Conservation (phyloP, 2,888 invertebrate species). For the Dendrolimus pini region DNA sequence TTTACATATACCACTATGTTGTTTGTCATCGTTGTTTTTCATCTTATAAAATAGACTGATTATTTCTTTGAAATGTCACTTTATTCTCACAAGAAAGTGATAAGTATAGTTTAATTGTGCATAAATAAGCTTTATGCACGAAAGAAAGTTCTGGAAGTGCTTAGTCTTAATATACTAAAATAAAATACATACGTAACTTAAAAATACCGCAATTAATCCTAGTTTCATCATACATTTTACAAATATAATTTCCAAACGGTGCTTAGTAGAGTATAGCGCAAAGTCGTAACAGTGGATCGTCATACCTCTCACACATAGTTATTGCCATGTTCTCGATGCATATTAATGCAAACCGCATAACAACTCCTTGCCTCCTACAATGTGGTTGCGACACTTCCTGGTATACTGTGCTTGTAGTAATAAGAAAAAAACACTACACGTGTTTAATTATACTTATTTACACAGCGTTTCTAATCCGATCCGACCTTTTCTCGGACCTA, state of each 20-base stretch:
- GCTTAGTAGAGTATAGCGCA: conserved; percentile 27
- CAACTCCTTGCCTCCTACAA: conserved; percentile 42
- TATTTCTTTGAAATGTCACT: too few relatives aligned
- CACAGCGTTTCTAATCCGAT: background rate
- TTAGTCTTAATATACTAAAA: too few relatives aligned
- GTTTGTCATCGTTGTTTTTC: too few relatives aligned
- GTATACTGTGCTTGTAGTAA: conserved; percentile 23
- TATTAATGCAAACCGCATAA: conserved; percentile 56
- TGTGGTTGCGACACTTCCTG: conserved; percentile 60
- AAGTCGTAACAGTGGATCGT: conserved; percentile 27
- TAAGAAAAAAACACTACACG: conserved; percentile 23
- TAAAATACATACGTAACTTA: background rate
- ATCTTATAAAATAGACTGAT: too few relatives aligned
- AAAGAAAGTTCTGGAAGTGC: too few relatives aligned
- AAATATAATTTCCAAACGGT: conserved; percentile 22
- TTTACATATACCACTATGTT: too few relatives aligned
- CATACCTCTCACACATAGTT: conserved; percentile 28
- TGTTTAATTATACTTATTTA: background rate
- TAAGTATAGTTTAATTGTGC: too few relatives aligned
- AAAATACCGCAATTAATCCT: conserved; percentile 5
- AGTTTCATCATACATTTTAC: conserved; percentile 19
- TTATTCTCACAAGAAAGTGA: too few relatives aligned
- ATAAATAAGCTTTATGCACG: too few relatives aligned
- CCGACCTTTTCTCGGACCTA: too few relatives aligned
- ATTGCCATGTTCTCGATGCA: conserved; percentile 46